Base-by-base conservation (phyloP, 1,140 invertebrate species). In the Pollicipes pollicipes region DNA sequence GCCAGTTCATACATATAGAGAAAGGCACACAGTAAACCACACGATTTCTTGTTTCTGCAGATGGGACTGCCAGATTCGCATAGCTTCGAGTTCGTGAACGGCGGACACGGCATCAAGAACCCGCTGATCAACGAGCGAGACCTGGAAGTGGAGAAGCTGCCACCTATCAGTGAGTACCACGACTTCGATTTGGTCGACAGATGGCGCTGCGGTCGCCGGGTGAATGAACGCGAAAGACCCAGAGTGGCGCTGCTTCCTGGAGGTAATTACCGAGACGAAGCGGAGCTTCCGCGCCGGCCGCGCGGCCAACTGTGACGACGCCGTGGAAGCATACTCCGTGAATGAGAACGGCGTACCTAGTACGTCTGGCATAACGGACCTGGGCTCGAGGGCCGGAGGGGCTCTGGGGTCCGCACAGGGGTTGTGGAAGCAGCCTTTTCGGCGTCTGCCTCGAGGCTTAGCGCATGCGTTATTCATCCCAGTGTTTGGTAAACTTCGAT, bases 71-170 rank as follows among this genome's bases (percentile, higher is more conserved):
- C 92, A 17, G 86, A 87, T 68, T 90, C 93, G 78, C 85, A 90
- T 26, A 89, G 91, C 69, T 80, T 98, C 70, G 96, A 99, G 82
- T 95, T 97, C 78, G 95, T 99, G 0, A 99, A 99, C 78, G 96
- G 96, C 24, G 96, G 97, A 13, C 96, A 97, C 79, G 97, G 97
- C 37, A 94, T 99, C 68, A 99, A 99, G 79, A 99, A 99, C 82
- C 97, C 97, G 1, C 81, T 97, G 73, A 89, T 93, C 24, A 87
- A 87, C 73, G 85, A 87, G 71, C 89, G 88, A 78, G 68, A 69
- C 63, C 37, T 71, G 13, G 75, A 73, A 66, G 30, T 75, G 24
- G 73, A 75, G 27, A 71, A 68, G 81, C 78, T 30, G 77, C 83
- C 72, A 66, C 73, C 71, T 68, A 73, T 45, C 63, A 73, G 66